A percentile compares a stretch with the other conserved stretches of the same genome.
Evolutionary conservation across 2,113 vertebrate species (phyloP).

Genomic region (Chelonoidis abingdonii): DNA sequence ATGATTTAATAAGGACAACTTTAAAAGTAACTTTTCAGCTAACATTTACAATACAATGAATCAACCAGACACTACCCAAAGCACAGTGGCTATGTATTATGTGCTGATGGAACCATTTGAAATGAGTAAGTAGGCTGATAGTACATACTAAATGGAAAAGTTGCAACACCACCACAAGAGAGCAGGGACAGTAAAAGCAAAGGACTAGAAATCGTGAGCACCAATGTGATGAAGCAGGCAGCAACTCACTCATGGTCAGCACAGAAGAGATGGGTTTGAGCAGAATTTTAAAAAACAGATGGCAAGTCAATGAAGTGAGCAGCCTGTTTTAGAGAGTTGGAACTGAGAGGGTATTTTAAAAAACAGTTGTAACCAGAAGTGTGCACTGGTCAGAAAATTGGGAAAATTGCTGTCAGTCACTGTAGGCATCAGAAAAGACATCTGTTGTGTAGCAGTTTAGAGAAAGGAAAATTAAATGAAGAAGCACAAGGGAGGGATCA

Average conservation of each 20-base stretch:
- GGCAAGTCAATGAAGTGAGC: neutral
- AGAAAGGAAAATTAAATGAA: neutral
- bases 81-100: neutral
- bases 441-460: neutral
- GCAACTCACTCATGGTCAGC: slow-evolving; percentile 29
- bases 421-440: neutral
- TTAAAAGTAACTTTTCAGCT: neutral
- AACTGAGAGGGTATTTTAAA: neutral
- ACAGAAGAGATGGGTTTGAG: neutral
- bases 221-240: neutral
- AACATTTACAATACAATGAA: neutral
- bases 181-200: neutral
- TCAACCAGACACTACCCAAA: neutral
- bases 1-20: neutral
- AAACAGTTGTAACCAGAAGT: neutral
- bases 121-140: neutral
- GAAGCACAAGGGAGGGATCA: neutral
- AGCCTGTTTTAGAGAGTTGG: neutral
- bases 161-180: neutral
- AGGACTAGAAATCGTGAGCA: slow-evolving; percentile 21
- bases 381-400: neutral
- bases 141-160: neutral
- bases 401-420: neutral
- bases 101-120: fast-evolving
- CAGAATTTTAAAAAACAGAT: neutral